These are phyloP conservation scores for Sinella curviseta DNA, from an alignment of 1,140 invertebrate genomes.

Conservation along the genomic window DNA sequence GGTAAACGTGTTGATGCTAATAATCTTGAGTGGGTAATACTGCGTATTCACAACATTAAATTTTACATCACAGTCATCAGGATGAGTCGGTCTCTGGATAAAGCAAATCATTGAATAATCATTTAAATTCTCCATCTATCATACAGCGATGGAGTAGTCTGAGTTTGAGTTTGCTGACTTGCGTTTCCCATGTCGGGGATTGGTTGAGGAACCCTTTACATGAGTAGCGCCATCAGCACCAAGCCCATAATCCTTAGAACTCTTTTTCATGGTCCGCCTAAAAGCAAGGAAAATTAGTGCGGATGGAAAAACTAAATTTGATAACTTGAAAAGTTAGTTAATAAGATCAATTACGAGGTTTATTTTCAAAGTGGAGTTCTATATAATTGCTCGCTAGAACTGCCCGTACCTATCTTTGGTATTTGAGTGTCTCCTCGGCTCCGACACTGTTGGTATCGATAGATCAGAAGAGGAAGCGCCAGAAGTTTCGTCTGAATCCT, in stretches of 20 bases:
- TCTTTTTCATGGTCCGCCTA: neutral
- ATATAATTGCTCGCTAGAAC: neutral
- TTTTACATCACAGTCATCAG: neutral
- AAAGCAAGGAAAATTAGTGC: neutral
- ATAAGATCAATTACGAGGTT: neutral
- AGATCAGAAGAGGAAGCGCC: neutral
- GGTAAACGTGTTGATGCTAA: no score
- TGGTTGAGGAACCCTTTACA: conserved; percentile 20
- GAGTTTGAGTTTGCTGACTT: conserved; percentile 27
- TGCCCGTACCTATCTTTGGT: neutral
- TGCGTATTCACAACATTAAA: neutral
- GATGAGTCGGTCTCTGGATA: neutral
- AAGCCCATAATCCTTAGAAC: neutral
- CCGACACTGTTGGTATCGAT: neutral
- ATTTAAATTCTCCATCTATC: conserved; percentile 9
- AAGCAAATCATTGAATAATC: neutral
- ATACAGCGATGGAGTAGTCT: conserved; percentile 43
- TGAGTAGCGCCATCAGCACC: neutral
- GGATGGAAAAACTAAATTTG: neutral
- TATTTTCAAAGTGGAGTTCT: neutral
- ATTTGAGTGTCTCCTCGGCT: neutral
- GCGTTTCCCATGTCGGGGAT: conserved; percentile 28
- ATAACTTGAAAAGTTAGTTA: neutral
- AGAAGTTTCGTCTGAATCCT: neutral
- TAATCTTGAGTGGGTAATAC: no score